Base-by-base conservation (phyloP, 2,797 vertebrate species). In the Esox masquinongy region DNA sequence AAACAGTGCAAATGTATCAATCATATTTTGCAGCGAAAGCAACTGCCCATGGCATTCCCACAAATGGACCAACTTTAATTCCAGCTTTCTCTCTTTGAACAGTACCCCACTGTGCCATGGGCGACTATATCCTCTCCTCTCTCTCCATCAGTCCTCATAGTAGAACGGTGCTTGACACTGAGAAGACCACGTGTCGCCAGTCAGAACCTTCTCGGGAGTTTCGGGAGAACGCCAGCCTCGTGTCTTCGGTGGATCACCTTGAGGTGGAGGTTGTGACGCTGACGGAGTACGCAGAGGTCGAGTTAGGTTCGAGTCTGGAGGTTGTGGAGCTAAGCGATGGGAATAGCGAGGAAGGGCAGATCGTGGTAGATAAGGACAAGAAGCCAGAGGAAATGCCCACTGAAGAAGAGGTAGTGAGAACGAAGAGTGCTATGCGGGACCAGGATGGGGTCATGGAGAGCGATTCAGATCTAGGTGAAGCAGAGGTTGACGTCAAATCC, bases 251-350 rank as follows among this genome's bases (percentile, higher is more conserved):
- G 7, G 86, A 88, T 14, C 82, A 87, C 2, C 75, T 87, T 3
- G 83, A 70, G 1, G 83, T 86, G 43, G 89, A 90, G 76, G 80
- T 88, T 8, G 76, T 91, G 26, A 51, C 88, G 0, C 87, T 91
- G 71, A 90, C 89, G 0, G 89, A 92, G 70, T 90, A 81, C 14
- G 72, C 87, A 2, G 91, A 92, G 77, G 86, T 92, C 2, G 92
- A 92, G 75, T 73, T 91, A 0, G 81, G 73, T 0, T 29, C 80
- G 0, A 84, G 80, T 67, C 5, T 74, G 0, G 78, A 80, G n/a
- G 49, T 72, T 0, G 85, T 84, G 53, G 76, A 74, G 36, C 50
- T 68, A 5, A 63, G 61, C 1, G 86, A 26, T 36, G 86, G 80
- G 26, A 77, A 47, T 70, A 31, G 71, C 75, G 72, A 71, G n/a